A percentile compares a stretch with the other conserved stretches of the same genome.
Conservation (phyloP, 2,113 vertebrate genomes). For the Thomomys bottae region DNA sequence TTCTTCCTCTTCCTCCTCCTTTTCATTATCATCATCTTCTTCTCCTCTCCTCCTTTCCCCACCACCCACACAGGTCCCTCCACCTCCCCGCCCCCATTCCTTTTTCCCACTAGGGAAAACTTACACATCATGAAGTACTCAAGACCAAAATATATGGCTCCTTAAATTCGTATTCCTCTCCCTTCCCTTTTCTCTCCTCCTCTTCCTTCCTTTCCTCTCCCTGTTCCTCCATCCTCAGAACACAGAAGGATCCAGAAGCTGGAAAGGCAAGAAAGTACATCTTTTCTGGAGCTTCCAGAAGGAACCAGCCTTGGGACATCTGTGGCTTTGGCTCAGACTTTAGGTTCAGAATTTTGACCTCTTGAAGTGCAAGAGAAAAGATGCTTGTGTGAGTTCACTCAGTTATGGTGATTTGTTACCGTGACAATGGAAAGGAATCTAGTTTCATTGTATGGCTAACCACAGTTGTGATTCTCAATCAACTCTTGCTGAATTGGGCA, state of each 20-base stretch:
- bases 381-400: background rate
- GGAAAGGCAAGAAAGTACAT: background rate
- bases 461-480: background rate
- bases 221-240: background rate
- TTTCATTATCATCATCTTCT: too few relatives aligned
- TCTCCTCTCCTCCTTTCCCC: background rate
- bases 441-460: background rate
- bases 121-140: too few relatives aligned
- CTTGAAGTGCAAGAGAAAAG: background rate
- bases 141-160: too few relatives aligned
- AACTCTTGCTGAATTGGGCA: background rate
- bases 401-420: background rate
- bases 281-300: background rate
- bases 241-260: rapidly evolving
- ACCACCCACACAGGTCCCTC: too few relatives aligned
- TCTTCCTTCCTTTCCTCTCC: too few relatives aligned
- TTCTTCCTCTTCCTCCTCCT: background rate
- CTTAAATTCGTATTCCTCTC: too few relatives aligned
- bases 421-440: background rate
- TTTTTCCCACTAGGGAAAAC: too few relatives aligned
- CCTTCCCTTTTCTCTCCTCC: too few relatives aligned
- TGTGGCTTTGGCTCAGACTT: background rate
- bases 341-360: background rate
- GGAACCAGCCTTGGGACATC: background rate
- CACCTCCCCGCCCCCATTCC: background rate